A percentile compares a stretch with the other conserved stretches of the same genome.
phyloP scores from a whole-genome alignment of 2,888 invertebrate species.

The Acleris literana region DNA sequence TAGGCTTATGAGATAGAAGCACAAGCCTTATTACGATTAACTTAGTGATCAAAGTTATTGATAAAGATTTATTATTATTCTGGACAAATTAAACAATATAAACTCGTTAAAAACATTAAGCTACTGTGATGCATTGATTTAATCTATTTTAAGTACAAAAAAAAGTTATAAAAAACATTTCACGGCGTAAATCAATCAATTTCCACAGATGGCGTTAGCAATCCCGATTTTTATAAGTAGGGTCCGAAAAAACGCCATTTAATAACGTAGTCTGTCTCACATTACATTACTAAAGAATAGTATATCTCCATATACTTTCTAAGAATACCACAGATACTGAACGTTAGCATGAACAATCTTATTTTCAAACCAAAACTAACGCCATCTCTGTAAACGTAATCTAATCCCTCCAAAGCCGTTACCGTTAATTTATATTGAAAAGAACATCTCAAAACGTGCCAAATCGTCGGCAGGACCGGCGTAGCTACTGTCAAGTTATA shows the following conservation, averaged over 20 bases:
- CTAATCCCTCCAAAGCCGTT: not conserved
- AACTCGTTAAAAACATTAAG: conserved; percentile 24
- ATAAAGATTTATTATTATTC: conserved; percentile 17
- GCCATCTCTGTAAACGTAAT: not conserved
- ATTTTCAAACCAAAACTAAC: not conserved
- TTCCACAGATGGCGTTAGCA: not conserved
- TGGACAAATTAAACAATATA: conserved; percentile 5
- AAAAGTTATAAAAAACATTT: not conserved
- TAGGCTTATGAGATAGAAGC: conserved; percentile 6
- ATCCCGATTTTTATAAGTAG: not conserved
- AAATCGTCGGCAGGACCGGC: conserved; percentile 51
- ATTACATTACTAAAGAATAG: too few relatives aligned
- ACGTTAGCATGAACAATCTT: too few relatives aligned
- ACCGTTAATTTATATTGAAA: conserved; percentile 48
- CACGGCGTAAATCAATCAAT: not conserved
- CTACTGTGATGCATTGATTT: conserved; percentile 29
- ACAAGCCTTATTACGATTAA: not conserved
- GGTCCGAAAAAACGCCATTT: too few relatives aligned
- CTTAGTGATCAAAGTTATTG: not conserved
- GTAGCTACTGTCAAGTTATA: conserved; percentile 41
- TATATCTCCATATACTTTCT: too few relatives aligned
- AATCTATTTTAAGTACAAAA: conserved; percentile 22
- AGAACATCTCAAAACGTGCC: conserved; percentile 66
- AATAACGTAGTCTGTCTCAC: too few relatives aligned
- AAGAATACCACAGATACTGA: too few relatives aligned